phyloP scores from a whole-genome alignment of 2,113 vertebrate species.

The Raja brachyura region DNA sequence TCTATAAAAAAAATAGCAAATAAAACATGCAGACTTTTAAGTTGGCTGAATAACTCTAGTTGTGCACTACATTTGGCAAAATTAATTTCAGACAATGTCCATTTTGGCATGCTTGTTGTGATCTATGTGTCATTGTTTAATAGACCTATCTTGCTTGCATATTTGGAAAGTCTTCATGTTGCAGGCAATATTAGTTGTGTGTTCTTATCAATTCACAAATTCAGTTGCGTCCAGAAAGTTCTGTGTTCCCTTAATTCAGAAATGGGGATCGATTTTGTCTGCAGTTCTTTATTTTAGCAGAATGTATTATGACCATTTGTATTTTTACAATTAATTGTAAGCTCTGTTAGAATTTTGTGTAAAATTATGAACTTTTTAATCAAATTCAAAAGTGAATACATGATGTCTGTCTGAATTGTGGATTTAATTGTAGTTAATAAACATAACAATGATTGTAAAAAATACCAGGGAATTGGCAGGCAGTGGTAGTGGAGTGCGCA shows the following conservation, averaged over 20 bases:
- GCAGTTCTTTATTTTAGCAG: too few species aligned
- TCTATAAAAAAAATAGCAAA: neutral
- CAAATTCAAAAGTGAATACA: neutral
- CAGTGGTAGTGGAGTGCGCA: too few species aligned
- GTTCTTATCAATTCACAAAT: neutral
- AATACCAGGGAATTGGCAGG: neutral
- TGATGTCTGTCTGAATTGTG: neutral
- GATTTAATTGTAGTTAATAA: neutral
- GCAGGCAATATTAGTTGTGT: neutral
- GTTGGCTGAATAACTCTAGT: neutral
- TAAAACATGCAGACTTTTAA: neutral
- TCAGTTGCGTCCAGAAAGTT: neutral
- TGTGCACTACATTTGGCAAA: neutral
- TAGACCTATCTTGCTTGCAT: neutral
- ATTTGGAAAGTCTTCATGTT: neutral
- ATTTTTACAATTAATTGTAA: neutral
- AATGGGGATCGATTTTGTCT: neutral
- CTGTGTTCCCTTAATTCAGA: neutral
- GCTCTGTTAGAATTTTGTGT: neutral
- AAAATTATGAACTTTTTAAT: neutral
- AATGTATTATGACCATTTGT: neutral
- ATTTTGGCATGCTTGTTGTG: neutral
- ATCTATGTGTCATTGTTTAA: neutral
- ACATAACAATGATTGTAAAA: neutral
- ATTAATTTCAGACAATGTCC: neutral